phyloP scores from a whole-genome alignment of 2,888 invertebrate species.

The Acleris literana region DNA sequence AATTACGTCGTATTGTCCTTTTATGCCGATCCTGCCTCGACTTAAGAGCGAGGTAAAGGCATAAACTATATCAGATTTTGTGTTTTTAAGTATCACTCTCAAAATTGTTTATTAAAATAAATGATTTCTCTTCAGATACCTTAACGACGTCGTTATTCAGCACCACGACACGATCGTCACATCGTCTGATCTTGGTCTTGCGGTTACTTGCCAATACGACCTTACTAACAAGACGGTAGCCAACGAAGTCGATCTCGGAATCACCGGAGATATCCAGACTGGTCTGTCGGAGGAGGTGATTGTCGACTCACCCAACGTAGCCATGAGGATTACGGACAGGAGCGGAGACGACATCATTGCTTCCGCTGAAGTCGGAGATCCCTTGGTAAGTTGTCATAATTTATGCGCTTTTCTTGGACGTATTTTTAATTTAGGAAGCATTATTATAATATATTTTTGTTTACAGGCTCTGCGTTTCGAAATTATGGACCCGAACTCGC shows the following conservation, averaged over 20 bases:
- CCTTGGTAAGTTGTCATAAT: constrained; percentile 78
- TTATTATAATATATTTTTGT: constrained; percentile 52
- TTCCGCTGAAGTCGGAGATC: constrained; percentile 96
- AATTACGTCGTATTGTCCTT: too few relatives aligned
- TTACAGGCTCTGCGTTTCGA: constrained; percentile 92
- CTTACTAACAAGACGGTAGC: constrained; percentile 96
- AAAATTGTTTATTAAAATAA: neutral
- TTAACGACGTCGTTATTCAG: constrained; percentile 97
- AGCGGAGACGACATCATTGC: constrained; percentile 92
- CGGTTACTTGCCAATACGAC: constrained; percentile 97
- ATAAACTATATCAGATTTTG: neutral
- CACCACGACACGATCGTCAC: constrained; percentile 98
- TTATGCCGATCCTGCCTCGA: too few relatives aligned
- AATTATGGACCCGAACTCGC: constrained; percentile 95
- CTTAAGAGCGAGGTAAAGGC: neutral
- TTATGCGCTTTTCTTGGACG: neutral
- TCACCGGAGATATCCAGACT: constrained; percentile 93
- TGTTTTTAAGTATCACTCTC: neutral
- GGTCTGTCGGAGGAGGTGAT: constrained; percentile 95
- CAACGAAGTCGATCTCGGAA: constrained; percentile 95
- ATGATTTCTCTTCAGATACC: constrained; percentile 77
- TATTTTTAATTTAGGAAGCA: neutral
- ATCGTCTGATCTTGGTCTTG: constrained; percentile 95
- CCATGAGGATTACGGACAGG: constrained; percentile 95
- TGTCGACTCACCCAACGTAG: constrained; percentile 97